These are phyloP conservation scores for Actinemys pallida DNA, from an alignment of 2,113 vertebrate species.

Conservation along the genomic window DNA sequence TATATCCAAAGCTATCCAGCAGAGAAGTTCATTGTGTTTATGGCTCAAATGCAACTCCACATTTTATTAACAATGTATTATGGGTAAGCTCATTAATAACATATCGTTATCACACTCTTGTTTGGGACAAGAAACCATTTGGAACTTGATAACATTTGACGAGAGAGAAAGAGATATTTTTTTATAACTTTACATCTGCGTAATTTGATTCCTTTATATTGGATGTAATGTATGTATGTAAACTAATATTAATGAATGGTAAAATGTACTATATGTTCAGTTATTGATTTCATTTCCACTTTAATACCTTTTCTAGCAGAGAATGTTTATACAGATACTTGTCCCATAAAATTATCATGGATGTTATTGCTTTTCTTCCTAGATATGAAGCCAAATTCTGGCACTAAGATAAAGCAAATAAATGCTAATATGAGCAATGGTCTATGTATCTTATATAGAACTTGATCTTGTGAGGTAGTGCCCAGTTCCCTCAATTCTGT, in stretches of 20 bases:
- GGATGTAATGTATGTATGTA: background rate
- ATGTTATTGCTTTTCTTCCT: background rate
- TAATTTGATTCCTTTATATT: background rate
- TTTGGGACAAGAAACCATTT: background rate
- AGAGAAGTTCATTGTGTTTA: background rate
- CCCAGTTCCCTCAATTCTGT: background rate
- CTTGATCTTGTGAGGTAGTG: background rate
- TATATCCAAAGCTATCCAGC: background rate
- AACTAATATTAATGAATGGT: background rate
- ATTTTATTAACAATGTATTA: background rate
- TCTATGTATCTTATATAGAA: background rate
- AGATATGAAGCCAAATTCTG: background rate
- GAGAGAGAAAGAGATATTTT: background rate
- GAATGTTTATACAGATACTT: background rate
- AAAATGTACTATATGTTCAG: background rate
- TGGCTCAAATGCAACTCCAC: background rate
- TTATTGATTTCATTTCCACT: background rate
- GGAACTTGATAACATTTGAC: background rate
- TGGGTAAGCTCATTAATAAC: background rate
- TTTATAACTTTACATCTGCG: background rate
- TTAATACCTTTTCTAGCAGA: background rate
- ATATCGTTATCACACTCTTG: background rate
- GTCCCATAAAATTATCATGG: background rate
- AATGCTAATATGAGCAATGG: background rate
- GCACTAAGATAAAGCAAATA: background rate